phyloP scores from a whole-genome alignment of 2,797 vertebrate species.

The Chloroceryle amazona region DNA sequence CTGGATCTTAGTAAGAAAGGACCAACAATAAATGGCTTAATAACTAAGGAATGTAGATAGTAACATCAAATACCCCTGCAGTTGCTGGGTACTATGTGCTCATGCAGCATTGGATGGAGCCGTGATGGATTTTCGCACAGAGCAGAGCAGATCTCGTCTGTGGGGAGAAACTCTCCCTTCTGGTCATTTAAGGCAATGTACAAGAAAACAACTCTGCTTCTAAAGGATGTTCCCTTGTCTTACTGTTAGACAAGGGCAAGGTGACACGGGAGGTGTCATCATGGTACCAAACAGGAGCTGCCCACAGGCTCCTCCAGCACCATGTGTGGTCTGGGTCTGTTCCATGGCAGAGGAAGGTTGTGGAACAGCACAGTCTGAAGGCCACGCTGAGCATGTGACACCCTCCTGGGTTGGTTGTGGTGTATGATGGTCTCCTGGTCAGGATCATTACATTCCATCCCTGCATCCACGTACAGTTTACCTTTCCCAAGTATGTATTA shows the following conservation, averaged over 20 bases:
- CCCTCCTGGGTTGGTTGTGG: not conserved
- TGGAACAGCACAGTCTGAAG: too few relatives aligned
- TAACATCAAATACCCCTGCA: not conserved
- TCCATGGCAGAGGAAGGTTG: rapidly evolving
- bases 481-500: not conserved
- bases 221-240: not conserved
- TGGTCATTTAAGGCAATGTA: rapidly evolving
- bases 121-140: not conserved
- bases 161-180: not conserved
- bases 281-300: not conserved
- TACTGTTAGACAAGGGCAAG: not conserved
- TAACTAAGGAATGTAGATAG: too few relatives aligned
- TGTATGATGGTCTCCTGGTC: not conserved
- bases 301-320: rapidly evolving
- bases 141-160: not conserved
- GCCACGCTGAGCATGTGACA: rapidly evolving
- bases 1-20: not conserved
- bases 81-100: not conserved
- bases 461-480: not conserved
- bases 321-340: rapidly evolving
- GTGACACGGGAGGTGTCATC: rapidly evolving
- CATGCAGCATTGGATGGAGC: not conserved
- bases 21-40: not conserved
- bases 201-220: not conserved
- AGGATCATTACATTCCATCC: not conserved